Evolutionary conservation across 2,797 vertebrate genomes (phyloP), one percentile per base, ranked within the genome.

Genomic region (Gymnoscopelus braueri): DNA sequence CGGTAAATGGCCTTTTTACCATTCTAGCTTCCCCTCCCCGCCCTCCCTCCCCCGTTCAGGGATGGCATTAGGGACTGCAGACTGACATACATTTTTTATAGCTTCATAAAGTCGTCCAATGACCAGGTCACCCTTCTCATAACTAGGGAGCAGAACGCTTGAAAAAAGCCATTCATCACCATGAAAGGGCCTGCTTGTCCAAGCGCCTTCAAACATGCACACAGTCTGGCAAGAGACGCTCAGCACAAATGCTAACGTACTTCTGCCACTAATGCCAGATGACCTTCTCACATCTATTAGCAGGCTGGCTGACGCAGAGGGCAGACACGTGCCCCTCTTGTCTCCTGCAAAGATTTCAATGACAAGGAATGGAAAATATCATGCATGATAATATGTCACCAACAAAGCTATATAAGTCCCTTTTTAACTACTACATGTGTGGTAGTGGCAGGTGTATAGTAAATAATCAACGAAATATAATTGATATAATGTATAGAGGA

Each of bases 31-130:
- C 83, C 19, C 84, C 87, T 8, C 9, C 39, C 78, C 69, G 60
- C 90, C 91, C 91, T 91, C 90, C 89, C 79, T 87, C 82, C 85
- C 87, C 90, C 89, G 82, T 93, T 96, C 95, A 85, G 87, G 93
- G 81, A 93, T 98, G 96, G 97, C 97, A 98, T 98, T 98, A 99
- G 96, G 97, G 95, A 97, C 96, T 97, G 95, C 94, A 95, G 96
- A 97, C 96, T 98, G 97, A 97, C 98, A 98, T 98, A 97, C 96
- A 98, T 99, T 99, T 99, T 99, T 99, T 98, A 98, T 98, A 97
- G 96, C 97, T 98, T 98, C 97, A 98, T 98, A 98, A 99, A 99
- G 97, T 98, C 95, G 94, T 97, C 96, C 96, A 95, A 96, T 98
- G 97, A 98, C 97, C 97, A 95, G 97, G 98, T 99, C 98, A 98